Base-by-base conservation (phyloP, 2,113 vertebrate genomes). In the Gopherus flavomarginatus region DNA sequence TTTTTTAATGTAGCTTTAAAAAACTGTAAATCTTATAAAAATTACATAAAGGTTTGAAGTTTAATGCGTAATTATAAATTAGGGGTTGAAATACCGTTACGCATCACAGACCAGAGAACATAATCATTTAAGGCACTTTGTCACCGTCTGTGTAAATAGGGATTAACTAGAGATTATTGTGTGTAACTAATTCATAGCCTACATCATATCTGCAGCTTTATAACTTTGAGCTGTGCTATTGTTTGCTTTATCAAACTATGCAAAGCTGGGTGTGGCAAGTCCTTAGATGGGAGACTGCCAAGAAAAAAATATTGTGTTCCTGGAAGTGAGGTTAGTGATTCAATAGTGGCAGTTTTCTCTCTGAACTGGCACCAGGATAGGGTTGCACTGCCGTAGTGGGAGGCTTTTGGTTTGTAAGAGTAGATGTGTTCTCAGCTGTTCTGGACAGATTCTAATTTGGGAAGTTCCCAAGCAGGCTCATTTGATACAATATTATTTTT, bases 181-280 rank as follows among this genome's bases (percentile, higher is more conserved):
- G 77, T 93, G 42, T 91, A 92, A 75, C 0, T 97, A 89, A 93
- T 59, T 96, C 96, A 50, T 75, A 95, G 90, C 50, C 81, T 88
- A 22, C 81, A 52, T 79, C 88, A 0, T 17, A 44, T 44, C 90
- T 96, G 42, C 24, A 59, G 53, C 2, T 29, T 57, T 0, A 0
- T 87, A 65, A 93, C 75, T 88, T 90, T 90, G 80, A 91, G 80
- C 80, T 80, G 65, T 82, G 77, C 84, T 69, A 44, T 85, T 87
- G 65, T n/a, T 81, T 6, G 0, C 16, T 79, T 90, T 92, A 54
- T 69, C 9, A 44, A 86, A 72, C 49, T 65, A 90, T 54, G 42
- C 1, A 3, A 90, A 27, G 79, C 1, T 6, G 0, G 8, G 35
- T 81, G 78, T 11, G 11, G 56, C 56, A 57, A 57, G 26, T 57